Percentiles rank a stretch among this genome's conserved stretches.
These are phyloP conservation scores for Drosophila azteca DNA, from an alignment of 1,140 invertebrate genomes.

Conservation along the genomic window DNA sequence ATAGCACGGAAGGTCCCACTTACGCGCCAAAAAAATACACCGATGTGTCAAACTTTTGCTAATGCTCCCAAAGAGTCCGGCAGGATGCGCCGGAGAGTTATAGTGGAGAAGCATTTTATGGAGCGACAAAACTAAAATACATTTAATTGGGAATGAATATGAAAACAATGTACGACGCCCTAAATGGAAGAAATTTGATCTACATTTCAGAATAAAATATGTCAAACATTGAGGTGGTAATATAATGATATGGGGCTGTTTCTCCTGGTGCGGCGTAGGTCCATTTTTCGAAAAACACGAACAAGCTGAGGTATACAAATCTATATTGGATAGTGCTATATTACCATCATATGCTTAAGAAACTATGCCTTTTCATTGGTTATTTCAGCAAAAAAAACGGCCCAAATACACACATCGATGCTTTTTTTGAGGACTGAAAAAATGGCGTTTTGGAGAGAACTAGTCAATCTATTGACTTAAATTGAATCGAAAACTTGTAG, in stretches of 20 bases:
- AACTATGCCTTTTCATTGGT: conserved; percentile 2
- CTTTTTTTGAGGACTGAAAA: conserved; percentile 11
- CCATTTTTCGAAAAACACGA: conserved; percentile 4
- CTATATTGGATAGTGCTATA: conserved; percentile 9
- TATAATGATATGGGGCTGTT: conserved; percentile 12
- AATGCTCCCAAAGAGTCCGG: conserved; percentile 3
- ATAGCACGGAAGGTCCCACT: neutral
- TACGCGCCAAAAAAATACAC: conserved; percentile 7
- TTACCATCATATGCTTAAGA: conserved; percentile 8
- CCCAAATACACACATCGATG: conserved; percentile 3
- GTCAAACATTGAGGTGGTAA: conserved; percentile 12
- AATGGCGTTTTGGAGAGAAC: neutral
- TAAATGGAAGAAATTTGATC: conserved; percentile 3
- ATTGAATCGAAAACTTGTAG: conserved; percentile 11
- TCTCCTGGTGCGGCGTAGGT: conserved; percentile 8
- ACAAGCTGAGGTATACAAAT: conserved; percentile 4
- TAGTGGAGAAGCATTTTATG: conserved; percentile 2
- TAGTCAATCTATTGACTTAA: conserved; percentile 6
- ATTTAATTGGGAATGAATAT: neutral
- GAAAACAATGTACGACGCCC: conserved; percentile 11
- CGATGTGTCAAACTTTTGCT: conserved; percentile 6
- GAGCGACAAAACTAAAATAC: conserved; percentile 18
- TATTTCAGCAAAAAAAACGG: conserved; percentile 6
- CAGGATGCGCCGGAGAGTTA: conserved; percentile 2
- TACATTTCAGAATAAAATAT: conserved; percentile 4